Conservation (phyloP, 2,113 vertebrate species). For the Notarius lentiginosus region DNA sequence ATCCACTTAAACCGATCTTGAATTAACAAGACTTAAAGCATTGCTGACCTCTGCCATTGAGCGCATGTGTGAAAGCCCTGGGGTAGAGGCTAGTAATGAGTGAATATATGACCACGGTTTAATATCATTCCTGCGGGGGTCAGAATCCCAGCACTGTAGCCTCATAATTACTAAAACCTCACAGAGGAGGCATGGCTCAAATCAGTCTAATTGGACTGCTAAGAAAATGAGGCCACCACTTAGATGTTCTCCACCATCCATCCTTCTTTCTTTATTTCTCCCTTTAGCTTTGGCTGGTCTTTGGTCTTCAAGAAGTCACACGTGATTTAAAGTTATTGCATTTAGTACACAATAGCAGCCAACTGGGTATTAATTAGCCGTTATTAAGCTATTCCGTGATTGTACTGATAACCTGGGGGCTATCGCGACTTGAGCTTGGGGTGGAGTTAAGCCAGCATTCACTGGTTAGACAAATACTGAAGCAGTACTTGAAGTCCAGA, state of each 20-base stretch:
- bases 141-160: conserved; percentile 48
- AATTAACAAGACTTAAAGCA: conserved; percentile 53
- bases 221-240: conserved; percentile 47
- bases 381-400: conserved; percentile 47
- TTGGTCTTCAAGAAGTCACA: conserved; percentile 37
- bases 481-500: background rate
- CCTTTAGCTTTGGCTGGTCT: conserved; percentile 44
- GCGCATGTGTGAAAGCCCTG: conserved; percentile 51
- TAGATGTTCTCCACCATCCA: conserved; percentile 42
- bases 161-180: conserved; percentile 51
- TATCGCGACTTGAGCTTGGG: background rate
- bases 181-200: conserved; percentile 43
- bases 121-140: conserved; percentile 51
- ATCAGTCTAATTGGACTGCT: conserved; percentile 56
- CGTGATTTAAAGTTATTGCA: conserved; percentile 48
- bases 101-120: conserved; percentile 55
- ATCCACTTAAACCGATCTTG: conserved; percentile 48
- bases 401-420: conserved; percentile 18
- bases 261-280: conserved; percentile 44
- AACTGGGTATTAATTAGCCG: conserved; percentile 49
- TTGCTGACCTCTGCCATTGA: conserved; percentile 43
- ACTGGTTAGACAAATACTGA: conserved; percentile 28
- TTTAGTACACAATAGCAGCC: conserved; percentile 45
- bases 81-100: conserved; percentile 52
- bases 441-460: conserved; percentile 6